These are phyloP conservation scores for Arge pagana DNA, from an alignment of 2,888 invertebrate genomes.

Conservation along the genomic window DNA sequence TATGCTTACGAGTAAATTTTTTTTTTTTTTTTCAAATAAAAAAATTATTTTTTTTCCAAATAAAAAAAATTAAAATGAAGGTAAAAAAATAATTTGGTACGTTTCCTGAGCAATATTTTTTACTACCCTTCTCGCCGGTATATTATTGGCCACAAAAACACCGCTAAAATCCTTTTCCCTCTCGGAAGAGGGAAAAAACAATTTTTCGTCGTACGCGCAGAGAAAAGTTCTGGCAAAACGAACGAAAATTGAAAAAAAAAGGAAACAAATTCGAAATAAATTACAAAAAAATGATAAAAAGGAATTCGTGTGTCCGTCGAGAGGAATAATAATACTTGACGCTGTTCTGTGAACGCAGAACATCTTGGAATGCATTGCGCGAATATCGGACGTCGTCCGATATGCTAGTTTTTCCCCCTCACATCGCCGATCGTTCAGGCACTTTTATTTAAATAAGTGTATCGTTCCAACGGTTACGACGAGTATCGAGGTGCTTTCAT, in stretches of 20 bases:
- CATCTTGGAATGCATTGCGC: slow-evolving; percentile 12
- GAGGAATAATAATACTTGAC: slow-evolving; percentile 3
- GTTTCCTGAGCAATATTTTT: slow-evolving; percentile 16
- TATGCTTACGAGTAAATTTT: no score
- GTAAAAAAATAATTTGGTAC: neutral
- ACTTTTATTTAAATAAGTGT: no score
- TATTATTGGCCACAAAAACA: no score
- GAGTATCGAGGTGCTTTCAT: no score
- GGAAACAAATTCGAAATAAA: slow-evolving; percentile 3
- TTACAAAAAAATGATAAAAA: slow-evolving; percentile 7
- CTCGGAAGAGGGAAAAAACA: no score
- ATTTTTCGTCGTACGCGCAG: neutral
- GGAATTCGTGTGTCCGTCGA: neutral
- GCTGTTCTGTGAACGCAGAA: neutral
- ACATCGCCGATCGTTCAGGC: no score
- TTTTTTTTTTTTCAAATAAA: neutral
- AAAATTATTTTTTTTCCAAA: neutral
- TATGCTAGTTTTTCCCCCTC: no score
- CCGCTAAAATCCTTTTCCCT: no score
- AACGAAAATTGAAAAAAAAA: neutral
- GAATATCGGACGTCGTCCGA: no score
- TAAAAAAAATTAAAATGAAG: neutral
- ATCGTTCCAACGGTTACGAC: no score
- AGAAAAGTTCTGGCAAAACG: neutral
- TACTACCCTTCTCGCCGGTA: neutral